phyloP scores from a whole-genome alignment of 2,797 vertebrate species.

The Morelia viridis region DNA sequence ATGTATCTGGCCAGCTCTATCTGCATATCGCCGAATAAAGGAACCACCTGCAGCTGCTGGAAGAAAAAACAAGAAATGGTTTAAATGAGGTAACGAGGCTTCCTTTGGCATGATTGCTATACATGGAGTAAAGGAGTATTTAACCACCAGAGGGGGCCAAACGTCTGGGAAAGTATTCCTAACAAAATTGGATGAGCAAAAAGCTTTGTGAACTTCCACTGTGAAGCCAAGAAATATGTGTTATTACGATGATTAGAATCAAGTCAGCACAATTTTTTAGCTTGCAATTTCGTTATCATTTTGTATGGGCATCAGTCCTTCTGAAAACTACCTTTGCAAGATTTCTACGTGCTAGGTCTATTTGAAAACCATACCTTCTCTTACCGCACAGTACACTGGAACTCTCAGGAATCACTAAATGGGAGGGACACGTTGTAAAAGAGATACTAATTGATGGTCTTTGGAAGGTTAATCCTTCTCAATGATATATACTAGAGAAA shows the following conservation, averaged over 20 bases:
- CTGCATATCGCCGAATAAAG: constrained; percentile 91
- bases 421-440: not conserved
- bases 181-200: not conserved
- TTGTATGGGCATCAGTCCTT: not conserved
- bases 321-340: not conserved
- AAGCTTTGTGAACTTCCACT: not conserved
- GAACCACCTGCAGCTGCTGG: constrained; percentile 87
- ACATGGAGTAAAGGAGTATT: not conserved
- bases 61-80: constrained; percentile 76
- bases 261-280: not conserved
- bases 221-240: not conserved
- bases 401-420: not conserved
- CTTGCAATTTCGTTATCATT: not conserved
- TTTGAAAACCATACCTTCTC: not conserved
- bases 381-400: not conserved
- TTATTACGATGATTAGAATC: not conserved
- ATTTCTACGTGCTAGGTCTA: not conserved
- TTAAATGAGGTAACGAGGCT: constrained; percentile 52
- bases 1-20: constrained; percentile 91
- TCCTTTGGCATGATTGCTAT: not conserved
- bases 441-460: not conserved
- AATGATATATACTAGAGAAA: not conserved
- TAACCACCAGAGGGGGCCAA: not conserved
- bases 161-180: not conserved
- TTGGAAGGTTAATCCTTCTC: not conserved